Conservation (phyloP, 2,113 vertebrate genomes). For the Planiliza haematocheilus region DNA sequence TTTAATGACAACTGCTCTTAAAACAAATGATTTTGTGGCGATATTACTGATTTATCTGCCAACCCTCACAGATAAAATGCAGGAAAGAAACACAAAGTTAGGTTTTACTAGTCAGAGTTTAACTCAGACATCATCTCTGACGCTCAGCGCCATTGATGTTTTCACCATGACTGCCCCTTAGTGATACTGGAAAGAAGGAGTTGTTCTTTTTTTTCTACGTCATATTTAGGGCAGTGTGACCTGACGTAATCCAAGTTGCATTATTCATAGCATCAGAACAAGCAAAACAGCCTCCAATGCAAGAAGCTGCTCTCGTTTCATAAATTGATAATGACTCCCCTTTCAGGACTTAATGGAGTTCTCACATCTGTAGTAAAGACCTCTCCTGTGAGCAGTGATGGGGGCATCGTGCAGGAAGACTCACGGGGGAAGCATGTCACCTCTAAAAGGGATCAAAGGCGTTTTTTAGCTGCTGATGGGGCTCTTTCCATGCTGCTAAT, state of each 20-base stretch:
- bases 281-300: slow-evolving; percentile 61
- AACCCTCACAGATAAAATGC: not conserved
- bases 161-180: slow-evolving; percentile 17
- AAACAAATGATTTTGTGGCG: not conserved
- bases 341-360: slow-evolving; percentile 78
- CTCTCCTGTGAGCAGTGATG: slow-evolving; percentile 18
- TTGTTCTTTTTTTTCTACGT: slow-evolving; percentile 23
- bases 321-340: slow-evolving; percentile 76
- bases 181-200: slow-evolving; percentile 6
- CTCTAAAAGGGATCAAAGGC: slow-evolving; percentile 62
- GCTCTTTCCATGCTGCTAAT: slow-evolving; percentile 52
- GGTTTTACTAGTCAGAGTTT: slow-evolving; percentile 15
- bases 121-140: not conserved
- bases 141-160: no score
- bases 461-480: slow-evolving; percentile 31
- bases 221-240: slow-evolving; percentile 75
- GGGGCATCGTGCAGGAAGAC: slow-evolving; percentile 46
- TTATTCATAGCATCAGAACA: slow-evolving; percentile 76
- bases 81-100: not conserved
- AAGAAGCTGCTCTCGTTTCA: slow-evolving; percentile 66
- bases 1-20: not conserved
- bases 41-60: not conserved
- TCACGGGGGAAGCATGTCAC: slow-evolving; percentile 61
- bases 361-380: slow-evolving; percentile 65
- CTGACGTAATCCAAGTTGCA: slow-evolving; percentile 79